Base-by-base conservation (phyloP, 2,797 vertebrate species). In the Rhincodon typus region DNA sequence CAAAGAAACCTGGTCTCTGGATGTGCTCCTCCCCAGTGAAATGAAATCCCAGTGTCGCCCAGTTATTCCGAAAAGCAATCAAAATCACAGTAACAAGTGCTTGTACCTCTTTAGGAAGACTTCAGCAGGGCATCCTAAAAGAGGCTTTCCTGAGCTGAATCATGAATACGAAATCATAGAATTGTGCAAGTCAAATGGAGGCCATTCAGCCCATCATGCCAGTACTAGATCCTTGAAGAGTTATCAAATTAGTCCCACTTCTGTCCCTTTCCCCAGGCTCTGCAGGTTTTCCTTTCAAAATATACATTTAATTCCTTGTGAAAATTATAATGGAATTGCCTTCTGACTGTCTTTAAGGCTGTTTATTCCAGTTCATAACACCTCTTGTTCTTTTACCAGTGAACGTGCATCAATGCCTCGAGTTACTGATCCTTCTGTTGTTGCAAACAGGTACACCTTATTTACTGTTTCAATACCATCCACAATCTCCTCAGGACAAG, bases 21-120 rank as follows among this genome's bases (percentile, higher is more conserved):
- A 72, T 4, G 23, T 74, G 70, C 42, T 93, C 90, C 90, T 93
- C 94, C 94, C 42, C 42, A 77, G 46, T 95, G 69, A 95, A 95
- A 57, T 95, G 42, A 46, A 95, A 95, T 95, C 70, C 23, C 90
- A 38, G 66, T 42, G 90, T 93, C n/a, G 10, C 94, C 88, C 17
- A 53, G 70, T 53, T 50, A 53, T 46, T 95, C 70, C 34, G 74
- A 95, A 95, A 77, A 50, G 42, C 53, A 17, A 21, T 95, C 70
- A 53, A 94, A 94, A 46, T 19, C 46, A 12, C 50, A 95, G 25
- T 50, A 77, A 74, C 70, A 27, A 13, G 42, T 21, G 4, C 70
- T 17, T 77, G 42, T 53, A 53, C 70, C 53, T 53, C 69, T n/a
- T 30, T 19, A 53, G 94, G 34, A 74, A 17, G 30, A 4, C 27